These are phyloP conservation scores for Brassicogethes aeneus DNA, from an alignment of 2,888 invertebrate species.

Conservation along the genomic window DNA sequence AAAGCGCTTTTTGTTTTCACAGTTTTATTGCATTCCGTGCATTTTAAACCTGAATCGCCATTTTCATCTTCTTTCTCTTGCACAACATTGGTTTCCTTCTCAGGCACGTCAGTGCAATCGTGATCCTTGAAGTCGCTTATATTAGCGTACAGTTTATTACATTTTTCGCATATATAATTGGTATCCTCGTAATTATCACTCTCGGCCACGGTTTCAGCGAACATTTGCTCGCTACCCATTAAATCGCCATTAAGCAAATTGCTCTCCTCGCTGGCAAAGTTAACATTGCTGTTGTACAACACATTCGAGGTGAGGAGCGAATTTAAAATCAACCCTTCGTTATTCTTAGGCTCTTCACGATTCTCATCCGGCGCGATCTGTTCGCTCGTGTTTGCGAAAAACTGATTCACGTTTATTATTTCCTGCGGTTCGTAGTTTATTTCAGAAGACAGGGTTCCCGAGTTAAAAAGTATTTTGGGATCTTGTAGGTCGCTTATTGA, in stretches of 20 bases:
- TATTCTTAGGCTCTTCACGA: too few species aligned
- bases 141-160: not conserved
- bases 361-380: too few species aligned
- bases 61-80: conserved; percentile 3
- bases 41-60: conserved; percentile 9
- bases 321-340: too few species aligned
- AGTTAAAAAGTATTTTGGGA: conserved; percentile 21
- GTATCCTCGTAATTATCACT: too few species aligned
- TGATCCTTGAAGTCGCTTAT: not conserved
- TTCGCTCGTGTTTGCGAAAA: not conserved
- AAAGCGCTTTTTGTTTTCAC: conserved; percentile 8
- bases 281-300: not conserved
- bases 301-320: not conserved
- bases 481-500: conserved; percentile 25
- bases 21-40: conserved; percentile 19
- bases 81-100: not conserved
- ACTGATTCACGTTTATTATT: not conserved
- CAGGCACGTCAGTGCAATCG: not conserved
- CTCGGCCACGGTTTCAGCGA: too few species aligned
- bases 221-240: too few species aligned
- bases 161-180: not conserved
- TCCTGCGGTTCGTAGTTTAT: too few species aligned
- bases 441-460: conserved; percentile 11
- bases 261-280: too few species aligned
- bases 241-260: too few species aligned